Percentiles rank a stretch among this genome's conserved stretches.
Conservation (phyloP, 2,888 invertebrate genomes). For the Spisula solida region DNA sequence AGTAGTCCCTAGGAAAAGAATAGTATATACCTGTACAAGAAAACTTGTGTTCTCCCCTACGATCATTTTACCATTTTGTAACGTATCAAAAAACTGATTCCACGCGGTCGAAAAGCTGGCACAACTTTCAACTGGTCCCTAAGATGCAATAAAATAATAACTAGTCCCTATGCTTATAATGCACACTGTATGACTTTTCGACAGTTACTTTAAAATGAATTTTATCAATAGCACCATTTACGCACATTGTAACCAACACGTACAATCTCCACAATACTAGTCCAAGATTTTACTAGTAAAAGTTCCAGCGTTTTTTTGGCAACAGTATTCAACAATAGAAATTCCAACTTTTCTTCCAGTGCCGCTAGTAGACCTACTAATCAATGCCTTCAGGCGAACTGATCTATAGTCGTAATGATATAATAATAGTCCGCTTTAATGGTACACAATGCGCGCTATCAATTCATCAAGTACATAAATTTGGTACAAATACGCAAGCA, state of each 20-base stretch:
- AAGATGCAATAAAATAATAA: too few relatives aligned
- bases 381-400: background rate
- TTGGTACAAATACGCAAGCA: too few relatives aligned
- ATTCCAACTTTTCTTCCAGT: background rate
- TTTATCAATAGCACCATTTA: background rate
- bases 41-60: too few relatives aligned
- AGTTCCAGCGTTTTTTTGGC: background rate
- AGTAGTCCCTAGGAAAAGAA: too few relatives aligned
- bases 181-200: too few relatives aligned
- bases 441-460: background rate
- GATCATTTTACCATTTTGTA: too few relatives aligned
- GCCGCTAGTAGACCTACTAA: background rate
- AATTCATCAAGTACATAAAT: background rate
- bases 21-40: too few relatives aligned
- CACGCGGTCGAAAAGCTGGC: too few relatives aligned
- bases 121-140: too few relatives aligned
- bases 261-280: background rate
- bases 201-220: too few relatives aligned
- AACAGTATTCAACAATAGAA: background rate
- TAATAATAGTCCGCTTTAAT: background rate
- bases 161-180: too few relatives aligned
- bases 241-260: background rate
- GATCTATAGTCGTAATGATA: constrained; percentile 9
- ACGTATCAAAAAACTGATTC: too few relatives aligned
- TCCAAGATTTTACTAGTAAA: background rate